Percentiles rank a stretch among this genome's conserved stretches.
phyloP scores from a whole-genome alignment of 2,797 vertebrate species.

The Sebastolobus altivelis region DNA sequence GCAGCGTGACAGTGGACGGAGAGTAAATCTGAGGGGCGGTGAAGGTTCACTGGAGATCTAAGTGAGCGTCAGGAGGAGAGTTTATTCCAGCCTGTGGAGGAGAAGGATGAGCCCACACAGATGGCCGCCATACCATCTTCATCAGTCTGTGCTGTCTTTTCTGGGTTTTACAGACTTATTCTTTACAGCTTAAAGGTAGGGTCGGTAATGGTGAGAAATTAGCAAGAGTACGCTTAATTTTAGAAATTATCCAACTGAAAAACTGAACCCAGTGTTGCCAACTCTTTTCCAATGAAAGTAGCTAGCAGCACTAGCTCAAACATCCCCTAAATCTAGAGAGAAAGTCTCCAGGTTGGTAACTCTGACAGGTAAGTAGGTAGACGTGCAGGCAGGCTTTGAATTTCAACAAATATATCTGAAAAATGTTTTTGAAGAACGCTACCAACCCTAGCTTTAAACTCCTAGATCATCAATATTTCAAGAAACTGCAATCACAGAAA shows the following conservation, averaged over 20 bases:
- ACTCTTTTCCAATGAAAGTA: too few relatives aligned
- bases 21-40: conserved; percentile 65
- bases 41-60: conserved; percentile 71
- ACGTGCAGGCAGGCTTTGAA: too few relatives aligned
- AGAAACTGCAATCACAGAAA: neutral
- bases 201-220: too few relatives aligned
- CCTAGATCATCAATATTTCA: neutral
- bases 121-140: conserved; percentile 12
- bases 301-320: too few relatives aligned
- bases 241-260: too few relatives aligned
- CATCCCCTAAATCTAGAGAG: too few relatives aligned
- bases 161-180: neutral
- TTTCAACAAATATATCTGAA: too few relatives aligned
- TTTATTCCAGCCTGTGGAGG: conserved; percentile 8
- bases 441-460: neutral
- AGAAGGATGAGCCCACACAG: conserved; percentile 43
- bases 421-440: too few relatives aligned
- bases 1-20: conserved; percentile 62
- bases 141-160: neutral
- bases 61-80: conserved; percentile 46
- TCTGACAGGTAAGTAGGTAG: rapidly evolving
- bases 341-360: too few relatives aligned
- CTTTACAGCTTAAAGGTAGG: neutral
- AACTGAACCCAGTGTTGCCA: too few relatives aligned
- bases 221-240: too few relatives aligned